Conservation (phyloP, 2,797 vertebrate species). For the Caiman crocodilus region DNA sequence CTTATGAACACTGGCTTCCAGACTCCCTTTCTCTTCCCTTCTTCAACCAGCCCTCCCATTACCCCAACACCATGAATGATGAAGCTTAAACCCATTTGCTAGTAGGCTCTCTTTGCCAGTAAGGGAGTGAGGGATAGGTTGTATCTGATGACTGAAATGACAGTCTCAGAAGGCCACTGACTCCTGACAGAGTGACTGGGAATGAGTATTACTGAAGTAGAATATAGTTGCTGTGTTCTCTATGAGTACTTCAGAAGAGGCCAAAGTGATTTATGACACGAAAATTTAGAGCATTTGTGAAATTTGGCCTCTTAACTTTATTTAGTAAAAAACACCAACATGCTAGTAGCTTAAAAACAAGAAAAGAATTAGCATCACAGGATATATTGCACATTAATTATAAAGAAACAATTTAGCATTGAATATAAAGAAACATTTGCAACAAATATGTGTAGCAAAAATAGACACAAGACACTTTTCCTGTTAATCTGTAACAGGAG, state of each 20-base stretch:
- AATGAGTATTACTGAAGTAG: background rate
- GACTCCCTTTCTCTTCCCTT: too few species aligned
- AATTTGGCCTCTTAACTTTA: background rate
- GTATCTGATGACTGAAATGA: background rate
- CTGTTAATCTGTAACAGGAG: background rate
- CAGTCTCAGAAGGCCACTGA: background rate
- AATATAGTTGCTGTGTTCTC: background rate
- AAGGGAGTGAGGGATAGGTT: background rate
- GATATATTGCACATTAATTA: background rate
- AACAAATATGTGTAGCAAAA: background rate
- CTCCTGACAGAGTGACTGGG: background rate
- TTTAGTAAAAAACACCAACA: background rate
- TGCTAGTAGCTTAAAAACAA: background rate
- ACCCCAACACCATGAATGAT: background rate
- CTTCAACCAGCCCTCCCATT: too few species aligned
- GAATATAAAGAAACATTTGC: background rate
- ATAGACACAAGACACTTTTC: background rate
- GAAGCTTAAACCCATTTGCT: background rate
- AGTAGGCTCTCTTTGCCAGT: background rate
- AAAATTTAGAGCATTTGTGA: background rate
- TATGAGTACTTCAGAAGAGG: background rate
- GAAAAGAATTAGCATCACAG: background rate
- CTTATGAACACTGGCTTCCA: background rate
- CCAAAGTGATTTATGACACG: background rate
- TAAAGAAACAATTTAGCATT: background rate